Evolutionary conservation across 2,888 invertebrate species (phyloP).

Genomic region (Lepidocyrtinus sp.): DNA sequence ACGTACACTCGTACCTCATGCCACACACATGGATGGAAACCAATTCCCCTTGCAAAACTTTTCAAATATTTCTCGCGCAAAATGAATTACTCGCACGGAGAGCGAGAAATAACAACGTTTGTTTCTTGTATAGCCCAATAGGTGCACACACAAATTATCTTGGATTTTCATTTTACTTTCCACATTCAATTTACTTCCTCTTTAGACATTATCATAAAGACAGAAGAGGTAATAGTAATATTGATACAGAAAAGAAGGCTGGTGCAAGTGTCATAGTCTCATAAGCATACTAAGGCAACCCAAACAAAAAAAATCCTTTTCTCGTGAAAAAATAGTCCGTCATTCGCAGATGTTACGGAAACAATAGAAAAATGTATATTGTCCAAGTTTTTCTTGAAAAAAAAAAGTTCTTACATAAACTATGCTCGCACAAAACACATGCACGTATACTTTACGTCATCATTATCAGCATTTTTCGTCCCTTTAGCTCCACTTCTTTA

Average conservation of each 20-base stretch:
- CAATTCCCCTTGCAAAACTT: conserved; percentile 56
- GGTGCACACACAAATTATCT: conserved; percentile 6
- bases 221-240: conserved; percentile 19
- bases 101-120: background rate
- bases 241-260: conserved; percentile 2
- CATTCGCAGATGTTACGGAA: conserved; percentile 69
- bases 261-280: background rate
- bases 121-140: background rate
- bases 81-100: conserved; percentile 7
- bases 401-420: conserved; percentile 28
- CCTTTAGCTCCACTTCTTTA: background rate
- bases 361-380: conserved; percentile 47
- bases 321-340: conserved; percentile 68
- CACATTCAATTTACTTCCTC: conserved; percentile 51
- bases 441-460: conserved; percentile 40
- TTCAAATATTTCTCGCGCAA: conserved; percentile 48
- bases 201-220: conserved; percentile 22
- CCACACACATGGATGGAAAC: background rate
- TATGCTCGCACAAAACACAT: conserved; percentile 23
- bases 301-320: conserved; percentile 56
- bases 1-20: background rate
- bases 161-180: conserved; percentile 23
- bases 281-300: background rate
- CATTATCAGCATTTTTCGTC: conserved; percentile 26
- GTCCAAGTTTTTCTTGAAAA: conserved; percentile 8